Conservation (phyloP, 2,797 vertebrate genomes). For the Clarias fuscus region DNA sequence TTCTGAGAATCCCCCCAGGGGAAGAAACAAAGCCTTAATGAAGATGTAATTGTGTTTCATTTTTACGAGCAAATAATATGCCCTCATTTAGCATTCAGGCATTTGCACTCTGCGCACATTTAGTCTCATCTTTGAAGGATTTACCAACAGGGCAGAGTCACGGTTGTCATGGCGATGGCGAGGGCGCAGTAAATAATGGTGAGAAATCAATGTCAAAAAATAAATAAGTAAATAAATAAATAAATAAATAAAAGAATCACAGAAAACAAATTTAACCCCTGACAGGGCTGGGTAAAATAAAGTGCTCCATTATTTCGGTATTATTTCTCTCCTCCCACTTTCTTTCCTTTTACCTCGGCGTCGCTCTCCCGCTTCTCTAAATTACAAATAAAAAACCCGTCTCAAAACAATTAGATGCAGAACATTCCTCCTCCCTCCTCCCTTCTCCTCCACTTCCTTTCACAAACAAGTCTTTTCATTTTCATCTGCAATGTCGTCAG, state of each 20-base stretch:
- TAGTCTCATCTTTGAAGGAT: slow-evolving; percentile 25
- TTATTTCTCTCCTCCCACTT: slow-evolving; percentile 6
- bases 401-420: slow-evolving; percentile 4
- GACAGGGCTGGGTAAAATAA: neutral
- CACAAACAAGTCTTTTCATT: neutral
- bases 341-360: neutral
- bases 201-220: slow-evolving; percentile 33
- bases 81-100: slow-evolving; percentile 39
- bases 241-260: neutral
- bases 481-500: slow-evolving; percentile 26
- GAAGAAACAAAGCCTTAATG: slow-evolving; percentile 24
- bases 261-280: slow-evolving; percentile 32
- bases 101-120: slow-evolving; percentile 25
- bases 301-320: slow-evolving; percentile 13
- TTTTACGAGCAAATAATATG: slow-evolving; percentile 37
- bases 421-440: neutral
- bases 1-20: slow-evolving; percentile 5
- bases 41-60: slow-evolving; percentile 29
- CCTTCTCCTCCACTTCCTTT: neutral
- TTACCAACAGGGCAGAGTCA: slow-evolving; percentile 18
- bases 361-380: neutral
- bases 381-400: neutral
- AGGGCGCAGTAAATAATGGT: slow-evolving; percentile 37
- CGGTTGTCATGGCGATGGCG: slow-evolving; percentile 45
- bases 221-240: too few species aligned